Percentiles rank a stretch among this genome's conserved stretches.
Evolutionary conservation across 2,113 vertebrate genomes (phyloP).

Genomic region (Callospermophilus lateralis): DNA sequence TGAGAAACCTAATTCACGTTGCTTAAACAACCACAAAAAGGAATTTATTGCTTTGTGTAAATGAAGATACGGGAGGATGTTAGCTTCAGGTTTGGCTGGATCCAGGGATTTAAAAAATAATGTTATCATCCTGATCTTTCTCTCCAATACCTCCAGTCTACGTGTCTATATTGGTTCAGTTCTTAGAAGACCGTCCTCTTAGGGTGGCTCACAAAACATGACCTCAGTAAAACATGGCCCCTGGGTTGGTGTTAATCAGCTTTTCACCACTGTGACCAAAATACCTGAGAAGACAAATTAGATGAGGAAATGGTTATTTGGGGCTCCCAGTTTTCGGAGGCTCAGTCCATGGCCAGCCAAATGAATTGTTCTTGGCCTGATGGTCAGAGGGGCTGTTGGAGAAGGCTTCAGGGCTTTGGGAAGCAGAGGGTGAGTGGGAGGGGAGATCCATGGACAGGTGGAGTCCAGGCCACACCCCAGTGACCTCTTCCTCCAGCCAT

Average conservation of each 20-base stretch:
- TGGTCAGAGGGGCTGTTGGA: too few relatives aligned
- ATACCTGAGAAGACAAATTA: too few relatives aligned
- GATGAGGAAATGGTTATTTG: too few relatives aligned
- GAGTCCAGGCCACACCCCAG: too few relatives aligned
- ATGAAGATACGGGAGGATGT: neutral
- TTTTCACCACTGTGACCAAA: too few relatives aligned
- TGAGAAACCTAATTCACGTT: neutral
- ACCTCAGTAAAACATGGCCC: neutral
- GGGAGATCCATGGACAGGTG: too few relatives aligned
- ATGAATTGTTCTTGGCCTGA: too few relatives aligned
- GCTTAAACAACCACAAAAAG: neutral
- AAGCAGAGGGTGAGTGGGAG: too few relatives aligned
- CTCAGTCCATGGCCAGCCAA: too few relatives aligned
- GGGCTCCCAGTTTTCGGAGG: too few relatives aligned
- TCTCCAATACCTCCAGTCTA: neutral
- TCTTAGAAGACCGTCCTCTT: neutral
- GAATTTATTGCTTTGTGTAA: neutral
- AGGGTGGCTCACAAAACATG: neutral
- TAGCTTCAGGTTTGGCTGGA: neutral
- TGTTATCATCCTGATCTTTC: neutral
- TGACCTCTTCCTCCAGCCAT: too few relatives aligned
- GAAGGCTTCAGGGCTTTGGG: too few relatives aligned
- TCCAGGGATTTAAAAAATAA: neutral
- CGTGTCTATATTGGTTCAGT: neutral
- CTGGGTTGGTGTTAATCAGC: neutral